These are phyloP conservation scores for Erebia epiphron DNA, from an alignment of 2,888 invertebrate species.

Conservation along the genomic window DNA sequence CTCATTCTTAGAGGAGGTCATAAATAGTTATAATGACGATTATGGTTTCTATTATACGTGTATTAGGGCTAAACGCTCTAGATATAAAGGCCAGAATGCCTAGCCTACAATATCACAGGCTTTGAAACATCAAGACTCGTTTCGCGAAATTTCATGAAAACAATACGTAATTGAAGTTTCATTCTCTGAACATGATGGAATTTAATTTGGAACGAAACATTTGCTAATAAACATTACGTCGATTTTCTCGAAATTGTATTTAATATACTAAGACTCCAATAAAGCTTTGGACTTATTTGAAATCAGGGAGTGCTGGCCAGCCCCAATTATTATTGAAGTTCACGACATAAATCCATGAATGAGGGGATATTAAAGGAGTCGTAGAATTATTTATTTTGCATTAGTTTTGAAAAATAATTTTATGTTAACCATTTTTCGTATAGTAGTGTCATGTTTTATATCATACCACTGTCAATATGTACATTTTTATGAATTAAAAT, in stretches of 20 bases:
- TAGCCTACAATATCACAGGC: too few species aligned
- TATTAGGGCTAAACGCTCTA: too few species aligned
- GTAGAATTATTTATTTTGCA: neutral
- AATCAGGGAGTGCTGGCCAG: neutral
- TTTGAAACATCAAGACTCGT: conserved; percentile 12
- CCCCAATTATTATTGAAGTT: neutral
- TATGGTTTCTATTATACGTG: too few species aligned
- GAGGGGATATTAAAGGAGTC: neutral
- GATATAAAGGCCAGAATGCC: too few species aligned
- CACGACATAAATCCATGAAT: neutral
- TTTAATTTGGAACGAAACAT: neutral
- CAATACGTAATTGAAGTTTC: neutral
- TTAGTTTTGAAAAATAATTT: neutral
- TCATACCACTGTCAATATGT: too few species aligned
- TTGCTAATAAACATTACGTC: neutral
- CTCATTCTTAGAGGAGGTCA: too few species aligned
- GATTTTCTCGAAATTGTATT: neutral
- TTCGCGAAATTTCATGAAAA: neutral
- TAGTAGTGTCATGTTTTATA: too few species aligned
- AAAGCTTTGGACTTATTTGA: neutral
- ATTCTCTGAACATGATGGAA: neutral
- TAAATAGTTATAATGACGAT: too few species aligned
- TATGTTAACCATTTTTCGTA: too few species aligned
- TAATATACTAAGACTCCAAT: neutral
- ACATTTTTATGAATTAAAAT: too few species aligned